Conservation (phyloP, 2,888 invertebrate genomes). For the Prosopocoilus inquinatus region DNA sequence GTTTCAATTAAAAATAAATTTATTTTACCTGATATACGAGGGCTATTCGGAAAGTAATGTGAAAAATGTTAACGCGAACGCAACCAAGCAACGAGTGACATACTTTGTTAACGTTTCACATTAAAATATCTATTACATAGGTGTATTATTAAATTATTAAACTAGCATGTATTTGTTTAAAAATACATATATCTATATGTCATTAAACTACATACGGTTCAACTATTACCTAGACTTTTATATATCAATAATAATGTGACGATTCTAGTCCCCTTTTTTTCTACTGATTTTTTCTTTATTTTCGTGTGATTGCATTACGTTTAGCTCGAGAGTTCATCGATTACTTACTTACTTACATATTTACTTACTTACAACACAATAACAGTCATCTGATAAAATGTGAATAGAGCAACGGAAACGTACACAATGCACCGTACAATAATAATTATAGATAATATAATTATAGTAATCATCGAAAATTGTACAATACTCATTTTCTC, state of each 20-base stretch:
- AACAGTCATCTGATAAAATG: slow-evolving; percentile 7
- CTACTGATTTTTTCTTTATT: slow-evolving; percentile 40
- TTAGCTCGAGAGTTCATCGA: slow-evolving; percentile 3
- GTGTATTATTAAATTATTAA: slow-evolving; percentile 42
- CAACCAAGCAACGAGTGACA: neutral
- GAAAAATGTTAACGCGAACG: no score
- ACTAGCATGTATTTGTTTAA: slow-evolving; percentile 45
- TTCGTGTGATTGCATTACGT: slow-evolving; percentile 45
- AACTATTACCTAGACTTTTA: slow-evolving; percentile 50
- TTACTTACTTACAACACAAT: neutral
- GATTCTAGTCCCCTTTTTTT: slow-evolving; percentile 38
- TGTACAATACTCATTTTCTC: neutral
- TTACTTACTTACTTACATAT: neutral
- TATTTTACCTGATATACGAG: no score
- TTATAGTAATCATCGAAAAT: neutral
- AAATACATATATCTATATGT: slow-evolving; percentile 46
- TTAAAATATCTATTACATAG: slow-evolving; percentile 38
- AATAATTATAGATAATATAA: neutral
- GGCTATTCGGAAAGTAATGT: no score
- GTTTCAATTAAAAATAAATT: no score
- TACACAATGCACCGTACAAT: no score
- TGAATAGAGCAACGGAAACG: slow-evolving; percentile 6
- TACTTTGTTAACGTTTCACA: neutral
- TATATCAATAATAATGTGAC: slow-evolving; percentile 50
- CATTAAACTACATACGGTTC: slow-evolving; percentile 50